Percentiles rank a stretch among this genome's conserved stretches.
Evolutionary conservation across 2,888 invertebrate species (phyloP).

Genomic region (Odiellus spinosus): DNA sequence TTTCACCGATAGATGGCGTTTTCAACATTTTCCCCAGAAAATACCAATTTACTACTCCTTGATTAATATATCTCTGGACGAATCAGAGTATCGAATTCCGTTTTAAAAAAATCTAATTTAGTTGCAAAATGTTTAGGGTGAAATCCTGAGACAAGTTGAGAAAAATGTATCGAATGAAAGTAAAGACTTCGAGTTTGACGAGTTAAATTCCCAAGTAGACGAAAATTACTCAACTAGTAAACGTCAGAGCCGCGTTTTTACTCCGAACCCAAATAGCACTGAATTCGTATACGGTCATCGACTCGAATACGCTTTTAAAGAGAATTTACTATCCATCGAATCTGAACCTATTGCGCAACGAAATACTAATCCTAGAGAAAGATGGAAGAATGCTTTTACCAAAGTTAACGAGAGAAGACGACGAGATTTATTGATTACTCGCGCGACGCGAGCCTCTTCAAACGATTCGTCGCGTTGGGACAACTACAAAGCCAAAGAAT

Average conservation of each 20-base stretch:
- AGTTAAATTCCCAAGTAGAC: too few relatives aligned
- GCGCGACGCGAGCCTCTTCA: too few relatives aligned
- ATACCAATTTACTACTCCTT: too few relatives aligned
- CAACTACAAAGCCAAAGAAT: conserved; percentile 9
- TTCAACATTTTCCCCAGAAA: too few relatives aligned
- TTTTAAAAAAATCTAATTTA: neutral
- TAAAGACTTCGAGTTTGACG: neutral
- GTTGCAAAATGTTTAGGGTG: conserved; percentile 6
- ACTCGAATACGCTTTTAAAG: conserved; percentile 6
- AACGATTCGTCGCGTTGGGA: conserved; percentile 5
- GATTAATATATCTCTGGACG: too few relatives aligned
- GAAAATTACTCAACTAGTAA: too few relatives aligned
- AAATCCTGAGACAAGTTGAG: conserved; percentile 10
- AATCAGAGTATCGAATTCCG: too few relatives aligned
- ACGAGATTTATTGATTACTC: neutral
- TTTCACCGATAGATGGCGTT: too few relatives aligned
- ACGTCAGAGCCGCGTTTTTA: too few relatives aligned
- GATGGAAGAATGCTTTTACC: conserved; percentile 10
- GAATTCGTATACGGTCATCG: conserved; percentile 8
- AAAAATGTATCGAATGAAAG: conserved; percentile 9
- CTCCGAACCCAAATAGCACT: too few relatives aligned
- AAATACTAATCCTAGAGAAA: conserved; percentile 9
- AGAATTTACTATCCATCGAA: neutral
- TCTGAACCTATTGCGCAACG: neutral
- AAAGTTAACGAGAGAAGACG: conserved; percentile 3